Evolutionary conservation across 2,113 vertebrate genomes (phyloP).

Genomic region (Scortum barcoo): DNA sequence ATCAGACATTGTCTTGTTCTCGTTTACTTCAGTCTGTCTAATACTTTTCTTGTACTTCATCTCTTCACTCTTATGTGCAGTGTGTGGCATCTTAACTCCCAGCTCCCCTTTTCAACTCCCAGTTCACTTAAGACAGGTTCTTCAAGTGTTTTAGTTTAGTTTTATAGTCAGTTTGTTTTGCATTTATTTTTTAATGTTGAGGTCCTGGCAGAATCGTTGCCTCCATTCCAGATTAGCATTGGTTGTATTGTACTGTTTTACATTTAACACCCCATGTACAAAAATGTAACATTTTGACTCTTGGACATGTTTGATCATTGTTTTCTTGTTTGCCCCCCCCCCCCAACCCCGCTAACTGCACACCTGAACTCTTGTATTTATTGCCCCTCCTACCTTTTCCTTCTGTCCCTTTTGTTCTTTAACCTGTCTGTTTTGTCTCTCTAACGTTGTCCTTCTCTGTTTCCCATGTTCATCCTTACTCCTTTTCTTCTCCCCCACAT

Average conservation of each 20-base stretch:
- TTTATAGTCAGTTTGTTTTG: neutral
- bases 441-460: constrained; percentile 22
- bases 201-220: neutral
- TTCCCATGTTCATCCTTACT: neutral
- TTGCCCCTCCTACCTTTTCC: neutral
- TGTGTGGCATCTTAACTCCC: neutral
- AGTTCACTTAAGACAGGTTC: neutral
- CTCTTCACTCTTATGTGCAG: constrained; percentile 28
- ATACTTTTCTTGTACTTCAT: neutral
- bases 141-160: too few relatives aligned
- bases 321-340: constrained; percentile 44
- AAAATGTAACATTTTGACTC: neutral
- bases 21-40: neutral
- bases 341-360: constrained; percentile 46
- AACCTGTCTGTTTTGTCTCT: neutral
- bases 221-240: neutral
- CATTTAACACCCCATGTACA: constrained; percentile 5
- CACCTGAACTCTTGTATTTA: constrained; percentile 28
- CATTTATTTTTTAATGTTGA: neutral
- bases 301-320: constrained; percentile 54
- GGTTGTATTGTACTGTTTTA: neutral
- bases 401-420: neutral
- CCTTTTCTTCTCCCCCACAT: neutral
- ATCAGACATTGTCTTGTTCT: neutral
- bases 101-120: neutral